Percentiles rank a stretch among this genome's conserved stretches.
Conservation (phyloP, 1,140 invertebrate species). For the Pseudomyrmex sp. region DNA sequence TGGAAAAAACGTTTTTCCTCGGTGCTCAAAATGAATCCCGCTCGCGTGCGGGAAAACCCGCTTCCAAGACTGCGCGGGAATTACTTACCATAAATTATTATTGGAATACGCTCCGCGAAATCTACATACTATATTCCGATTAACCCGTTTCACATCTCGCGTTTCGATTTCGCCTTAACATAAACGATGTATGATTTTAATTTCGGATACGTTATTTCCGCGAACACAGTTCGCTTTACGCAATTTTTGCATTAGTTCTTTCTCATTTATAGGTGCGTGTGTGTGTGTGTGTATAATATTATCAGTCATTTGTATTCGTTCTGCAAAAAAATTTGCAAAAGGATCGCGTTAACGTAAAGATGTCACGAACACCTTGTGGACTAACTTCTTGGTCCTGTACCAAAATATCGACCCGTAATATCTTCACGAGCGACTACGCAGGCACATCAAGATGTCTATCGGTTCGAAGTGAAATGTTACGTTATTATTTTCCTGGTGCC, state of each 20-base stretch:
- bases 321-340: background rate
- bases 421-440: conserved; percentile 47
- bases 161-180: conserved; percentile 11
- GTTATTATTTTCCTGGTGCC: conserved; percentile 72
- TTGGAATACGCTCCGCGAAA: conserved; percentile 41
- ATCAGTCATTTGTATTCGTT: background rate
- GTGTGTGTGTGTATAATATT: too few relatives aligned
- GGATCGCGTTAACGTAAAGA: background rate
- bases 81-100: conserved; percentile 62
- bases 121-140: conserved; percentile 51
- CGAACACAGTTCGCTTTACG: too few relatives aligned
- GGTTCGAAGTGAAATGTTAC: conserved; percentile 69
- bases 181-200: conserved; percentile 37
- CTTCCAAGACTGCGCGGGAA: conserved; percentile 50
- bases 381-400: conserved; percentile 31
- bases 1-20: conserved; percentile 3
- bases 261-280: too few relatives aligned
- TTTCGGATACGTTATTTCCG: background rate
- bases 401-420: conserved; percentile 53
- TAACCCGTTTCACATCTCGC: conserved; percentile 41
- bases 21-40: conserved; percentile 46
- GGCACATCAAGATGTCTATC: conserved; percentile 58
- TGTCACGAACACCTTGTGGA: conserved; percentile 6
- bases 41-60: background rate
- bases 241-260: too few relatives aligned